Base-by-base conservation (phyloP, 2,113 vertebrate genomes). In the Siphamia tubifer region DNA sequence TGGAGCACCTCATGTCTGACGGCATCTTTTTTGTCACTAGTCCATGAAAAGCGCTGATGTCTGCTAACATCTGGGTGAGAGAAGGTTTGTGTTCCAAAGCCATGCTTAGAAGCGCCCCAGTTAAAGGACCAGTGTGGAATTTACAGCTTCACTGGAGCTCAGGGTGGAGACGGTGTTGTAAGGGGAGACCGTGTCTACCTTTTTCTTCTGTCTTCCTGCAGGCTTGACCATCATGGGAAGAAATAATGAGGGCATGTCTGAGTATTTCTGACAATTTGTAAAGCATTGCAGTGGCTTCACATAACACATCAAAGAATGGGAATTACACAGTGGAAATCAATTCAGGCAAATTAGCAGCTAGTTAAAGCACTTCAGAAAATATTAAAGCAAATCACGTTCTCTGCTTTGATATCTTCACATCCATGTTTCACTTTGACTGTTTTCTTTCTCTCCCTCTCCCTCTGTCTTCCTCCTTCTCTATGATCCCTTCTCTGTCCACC, bases 91-190 rank as follows among this genome's bases (percentile, higher is more conserved):
- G 66, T 75, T 82, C 58, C 72, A 54, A 38, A 40, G 82, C 19
- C 40, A 2, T 30, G 36, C 83, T 83, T 42, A 64, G 67, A 68
- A 42, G 58, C 45, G 38, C 72, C 80, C 60, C 67, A 68, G 83
- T 91, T 88, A 76, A 82, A 84, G 77, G 47, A 38, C 28, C 45
- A 25, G 81, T 81, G 85, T 80, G 90, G 89, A 91, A 93, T 91
- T 83, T 87, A 77, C 74, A 82, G 82, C 87, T 80, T 72, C 73
- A 40, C 57, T 74, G 64, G 34, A 62, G 70, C 57, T 79, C 64
- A 48, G 79, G 78, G 77, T 44, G 65, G 72, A 47, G 52, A 51
- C 31, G 69, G 64, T 51, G 67, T 55, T 73, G 77, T 24, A 69
- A 42, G 66, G 72, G 56, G 62, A 68, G 43, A 53, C 7, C 64